Base-by-base conservation (phyloP, 2,113 vertebrate species). In the Engraulis encrasicolus region DNA sequence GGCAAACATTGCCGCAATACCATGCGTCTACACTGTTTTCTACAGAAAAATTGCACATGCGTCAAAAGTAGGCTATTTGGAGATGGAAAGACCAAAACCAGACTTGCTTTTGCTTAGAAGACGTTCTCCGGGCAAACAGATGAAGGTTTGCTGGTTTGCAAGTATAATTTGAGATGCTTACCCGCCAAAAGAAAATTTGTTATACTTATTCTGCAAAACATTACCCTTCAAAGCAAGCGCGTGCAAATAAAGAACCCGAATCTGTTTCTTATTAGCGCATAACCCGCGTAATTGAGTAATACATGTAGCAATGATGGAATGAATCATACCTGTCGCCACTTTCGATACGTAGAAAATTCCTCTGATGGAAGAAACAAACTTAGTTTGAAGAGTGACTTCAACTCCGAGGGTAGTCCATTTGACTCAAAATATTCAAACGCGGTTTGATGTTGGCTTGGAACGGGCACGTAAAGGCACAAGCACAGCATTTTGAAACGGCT, bases 361-460 rank as follows among this genome's bases (percentile, higher is more conserved):
- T 95, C 91, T 27, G 96, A 97, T 2, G 96, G 95, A 80, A 97
- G 95, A 49, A 97, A 90, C 74, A 97, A 91, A 81, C 96, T 96
- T 83, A 97, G 93, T 27, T 95, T 94, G 89, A 97, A 96, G 89
- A 97, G 95, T 36, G 96, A 94, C 79, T 96, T 96, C 78, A 97
- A 93, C 3, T 94, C 90, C 0, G 94, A 89, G 0, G 96, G 96
- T 37, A 97, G 94, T 80, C 95, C 93, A 82, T 94, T 94, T 0
- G 96, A 97, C 79, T 97, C 96, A 6, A 97, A 97, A 89, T 96
- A 97, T 74, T 97, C 93, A 86, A 97, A 97, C 85, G 96, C 96
- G 0, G 94, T 80, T 88, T 95, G 95, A 88, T 93, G 91, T 1
- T 83, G 84, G 83, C 93, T 93, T 0, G 93, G 84, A 79, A 89